These are phyloP conservation scores for Aricia artaxerxes DNA, from an alignment of 2,888 invertebrate genomes.

Conservation along the genomic window DNA sequence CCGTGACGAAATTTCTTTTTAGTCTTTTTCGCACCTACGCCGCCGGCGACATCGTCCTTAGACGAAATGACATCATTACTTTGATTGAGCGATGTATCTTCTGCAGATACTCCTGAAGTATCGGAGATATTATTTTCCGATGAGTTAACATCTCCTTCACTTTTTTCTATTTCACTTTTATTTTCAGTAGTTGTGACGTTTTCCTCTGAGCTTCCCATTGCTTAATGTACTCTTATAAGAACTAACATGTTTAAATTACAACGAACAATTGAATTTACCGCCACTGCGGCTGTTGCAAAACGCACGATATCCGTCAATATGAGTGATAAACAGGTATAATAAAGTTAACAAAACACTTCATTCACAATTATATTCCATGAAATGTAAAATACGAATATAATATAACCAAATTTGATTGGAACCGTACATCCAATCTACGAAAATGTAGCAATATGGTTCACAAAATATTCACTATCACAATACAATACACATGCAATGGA, in stretches of 20 bases:
- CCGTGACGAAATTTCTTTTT: conserved; percentile 74
- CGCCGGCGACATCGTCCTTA: conserved; percentile 59
- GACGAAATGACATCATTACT: conserved; percentile 56
- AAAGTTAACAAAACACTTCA: conserved; percentile 53
- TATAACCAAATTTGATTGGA: conserved; percentile 11
- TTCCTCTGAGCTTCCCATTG: conserved; percentile 72
- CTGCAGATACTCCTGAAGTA: conserved; percentile 55
- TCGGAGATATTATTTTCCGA: conserved; percentile 60
- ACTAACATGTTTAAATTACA: conserved; percentile 57
- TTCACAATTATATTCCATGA: background rate
- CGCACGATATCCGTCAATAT: conserved; percentile 76
- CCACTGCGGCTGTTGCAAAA: conserved; percentile 72
- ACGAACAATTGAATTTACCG: conserved; percentile 72
- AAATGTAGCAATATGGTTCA: conserved; percentile 48
- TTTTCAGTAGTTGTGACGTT: conserved; percentile 54
- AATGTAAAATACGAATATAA: background rate
- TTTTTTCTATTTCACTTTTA: conserved; percentile 52
- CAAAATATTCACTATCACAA: conserved; percentile 43
- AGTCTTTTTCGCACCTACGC: conserved; percentile 60
- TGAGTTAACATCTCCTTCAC: conserved; percentile 58
- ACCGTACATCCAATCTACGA: conserved; percentile 39
- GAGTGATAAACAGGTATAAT: conserved; percentile 74
- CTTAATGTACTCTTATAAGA: conserved; percentile 44
- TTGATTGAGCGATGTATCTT: conserved; percentile 49
- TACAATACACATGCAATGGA: conserved; percentile 52